These are phyloP conservation scores for Pedicia rivosa DNA, from an alignment of 2,888 invertebrate species.

Conservation along the genomic window DNA sequence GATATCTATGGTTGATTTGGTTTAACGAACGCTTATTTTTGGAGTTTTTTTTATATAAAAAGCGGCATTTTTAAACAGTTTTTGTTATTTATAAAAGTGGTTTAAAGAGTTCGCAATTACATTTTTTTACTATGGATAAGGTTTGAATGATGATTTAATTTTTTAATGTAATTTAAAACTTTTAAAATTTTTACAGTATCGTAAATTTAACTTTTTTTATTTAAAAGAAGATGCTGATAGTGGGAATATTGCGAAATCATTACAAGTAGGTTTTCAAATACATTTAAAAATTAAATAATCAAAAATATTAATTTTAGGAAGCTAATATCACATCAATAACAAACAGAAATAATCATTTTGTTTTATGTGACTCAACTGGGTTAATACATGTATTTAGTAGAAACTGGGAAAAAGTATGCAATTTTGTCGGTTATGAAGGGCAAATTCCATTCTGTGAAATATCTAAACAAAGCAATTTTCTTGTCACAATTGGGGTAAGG, in stretches of 20 bases:
- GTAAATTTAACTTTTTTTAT: slow-evolving; percentile 87
- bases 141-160: neutral
- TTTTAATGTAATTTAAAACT: neutral
- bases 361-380: slow-evolving; percentile 75
- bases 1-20: too few relatives aligned
- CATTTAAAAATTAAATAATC: slow-evolving; percentile 3
- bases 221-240: slow-evolving; percentile 54
- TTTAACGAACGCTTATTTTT: too few relatives aligned
- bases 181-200: slow-evolving; percentile 56
- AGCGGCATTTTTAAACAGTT: too few relatives aligned
- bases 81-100: too few relatives aligned
- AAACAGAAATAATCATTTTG: slow-evolving; percentile 68
- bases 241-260: slow-evolving; percentile 54
- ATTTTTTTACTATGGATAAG: too few relatives aligned
- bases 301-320: too few relatives aligned
- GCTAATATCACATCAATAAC: slow-evolving; percentile 33
- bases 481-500: slow-evolving; percentile 79
- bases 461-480: slow-evolving; percentile 59
- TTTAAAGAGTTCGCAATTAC: too few relatives aligned
- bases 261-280: neutral
- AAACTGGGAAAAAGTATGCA: slow-evolving; percentile 54
- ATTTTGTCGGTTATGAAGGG: slow-evolving; percentile 68
- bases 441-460: slow-evolving; percentile 60
- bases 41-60: too few relatives aligned
- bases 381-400: slow-evolving; percentile 64